Conservation (phyloP, 2,888 invertebrate genomes). For the Spatulosminthurus flaviceps region DNA sequence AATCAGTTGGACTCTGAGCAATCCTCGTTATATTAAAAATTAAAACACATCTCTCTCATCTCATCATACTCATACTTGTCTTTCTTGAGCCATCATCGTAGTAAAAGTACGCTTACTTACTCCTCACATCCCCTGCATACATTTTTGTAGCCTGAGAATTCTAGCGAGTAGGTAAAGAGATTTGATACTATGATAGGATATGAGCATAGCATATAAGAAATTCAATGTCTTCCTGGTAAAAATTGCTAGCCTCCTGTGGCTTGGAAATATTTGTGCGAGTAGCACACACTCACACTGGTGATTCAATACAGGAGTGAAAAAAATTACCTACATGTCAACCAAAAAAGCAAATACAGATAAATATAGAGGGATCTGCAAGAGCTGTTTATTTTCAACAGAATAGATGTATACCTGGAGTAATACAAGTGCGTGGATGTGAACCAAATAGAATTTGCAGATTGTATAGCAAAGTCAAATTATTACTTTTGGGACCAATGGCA, state of each 20-base stretch:
- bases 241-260: background rate
- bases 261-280: too few species aligned
- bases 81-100: too few species aligned
- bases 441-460: background rate
- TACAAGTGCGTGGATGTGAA: background rate
- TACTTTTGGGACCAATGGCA: conserved; percentile 7
- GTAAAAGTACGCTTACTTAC: background rate
- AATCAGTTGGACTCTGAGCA: too few species aligned
- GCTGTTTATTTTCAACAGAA: background rate
- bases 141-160: background rate
- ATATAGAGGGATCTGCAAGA: background rate
- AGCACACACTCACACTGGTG: too few species aligned
- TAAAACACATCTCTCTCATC: too few species aligned
- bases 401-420: too few species aligned
- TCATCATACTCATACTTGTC: too few species aligned
- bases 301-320: background rate
- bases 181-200: background rate
- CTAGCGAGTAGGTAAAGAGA: background rate
- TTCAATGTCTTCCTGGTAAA: background rate
- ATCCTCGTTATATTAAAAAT: too few species aligned
- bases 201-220: background rate
- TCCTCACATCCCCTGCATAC: too few species aligned
- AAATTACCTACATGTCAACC: background rate
- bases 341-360: conserved; percentile 13
- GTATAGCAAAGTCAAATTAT: background rate